These are phyloP conservation scores for Terebella lapidaria DNA, from an alignment of 2,888 invertebrate species.

Conservation along the genomic window DNA sequence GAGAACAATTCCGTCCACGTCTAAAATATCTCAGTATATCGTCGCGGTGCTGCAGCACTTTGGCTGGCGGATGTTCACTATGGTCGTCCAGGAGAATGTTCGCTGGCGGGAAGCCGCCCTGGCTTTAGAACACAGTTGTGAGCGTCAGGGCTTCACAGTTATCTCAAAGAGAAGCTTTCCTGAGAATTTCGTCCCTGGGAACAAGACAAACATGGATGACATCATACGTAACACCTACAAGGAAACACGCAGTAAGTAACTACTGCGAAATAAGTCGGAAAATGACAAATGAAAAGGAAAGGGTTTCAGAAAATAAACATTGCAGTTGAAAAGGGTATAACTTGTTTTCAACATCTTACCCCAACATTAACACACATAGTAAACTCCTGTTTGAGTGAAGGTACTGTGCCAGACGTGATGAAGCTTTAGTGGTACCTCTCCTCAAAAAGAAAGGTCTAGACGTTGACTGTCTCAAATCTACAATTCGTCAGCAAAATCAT, in stretches of 20 bases:
- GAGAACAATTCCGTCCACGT: conserved; percentile 19
- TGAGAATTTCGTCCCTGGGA: not conserved
- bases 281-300: too few species aligned
- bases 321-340: too few species aligned
- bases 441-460: too few species aligned
- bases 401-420: not conserved
- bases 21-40: conserved; percentile 16
- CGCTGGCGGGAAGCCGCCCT: not conserved
- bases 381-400: not conserved
- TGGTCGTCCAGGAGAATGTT: not conserved
- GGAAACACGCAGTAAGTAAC: not conserved
- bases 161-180: not conserved
- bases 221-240: not conserved
- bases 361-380: not conserved
- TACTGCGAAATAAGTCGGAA: too few species aligned
- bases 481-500: too few species aligned
- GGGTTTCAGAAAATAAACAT: too few species aligned
- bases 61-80: not conserved
- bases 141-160: not conserved
- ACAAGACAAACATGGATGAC: not conserved
- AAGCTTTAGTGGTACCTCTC: too few species aligned
- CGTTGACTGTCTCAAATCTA: too few species aligned
- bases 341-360: too few species aligned
- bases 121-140: not conserved
- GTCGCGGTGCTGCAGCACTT: conserved; percentile 14